phyloP scores from a whole-genome alignment of 1,140 invertebrate species.

The Dendroctonus valens region DNA sequence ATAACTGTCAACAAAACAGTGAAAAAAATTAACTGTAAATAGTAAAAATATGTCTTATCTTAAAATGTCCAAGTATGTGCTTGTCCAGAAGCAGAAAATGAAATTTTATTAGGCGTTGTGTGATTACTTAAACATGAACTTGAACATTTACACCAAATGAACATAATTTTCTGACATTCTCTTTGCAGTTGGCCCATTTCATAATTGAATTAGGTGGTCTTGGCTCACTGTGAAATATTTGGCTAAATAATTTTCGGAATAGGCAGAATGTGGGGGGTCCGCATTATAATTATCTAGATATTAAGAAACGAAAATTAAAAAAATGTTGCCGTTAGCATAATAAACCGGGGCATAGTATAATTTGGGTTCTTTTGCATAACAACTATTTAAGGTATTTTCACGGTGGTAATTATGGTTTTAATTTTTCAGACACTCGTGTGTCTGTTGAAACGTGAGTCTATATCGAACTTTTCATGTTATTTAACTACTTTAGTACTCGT shows the following conservation, averaged over 20 bases:
- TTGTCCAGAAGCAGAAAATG: too few relatives aligned
- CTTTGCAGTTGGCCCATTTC: conserved; percentile 5
- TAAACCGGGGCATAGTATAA: conserved; percentile 6
- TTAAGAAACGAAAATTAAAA: conserved; percentile 20
- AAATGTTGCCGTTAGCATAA: conserved; percentile 15
- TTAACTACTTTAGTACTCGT: too few relatives aligned
- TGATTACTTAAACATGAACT: too few relatives aligned
- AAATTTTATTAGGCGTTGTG: too few relatives aligned
- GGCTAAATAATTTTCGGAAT: conserved; percentile 25
- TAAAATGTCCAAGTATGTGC: too few relatives aligned
- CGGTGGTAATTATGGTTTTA: conserved; percentile 6
- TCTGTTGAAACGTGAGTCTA: too few relatives aligned
- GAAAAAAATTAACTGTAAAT: too few relatives aligned
- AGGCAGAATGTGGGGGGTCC: conserved; percentile 23
- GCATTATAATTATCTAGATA: conserved; percentile 25
- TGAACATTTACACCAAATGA: neutral
- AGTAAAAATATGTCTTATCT: too few relatives aligned
- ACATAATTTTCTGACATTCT: neutral
- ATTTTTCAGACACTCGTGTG: neutral
- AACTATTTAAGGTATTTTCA: conserved; percentile 9
- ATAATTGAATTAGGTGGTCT: conserved; percentile 26
- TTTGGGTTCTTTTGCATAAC: conserved; percentile 7
- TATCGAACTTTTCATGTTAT: too few relatives aligned
- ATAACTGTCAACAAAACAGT: too few relatives aligned
- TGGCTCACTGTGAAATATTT: conserved; percentile 23